Percentiles rank a stretch among this genome's conserved stretches.
Evolutionary conservation across 2,797 vertebrate genomes (phyloP).

Genomic region (Pteronotus mesoamericanus): DNA sequence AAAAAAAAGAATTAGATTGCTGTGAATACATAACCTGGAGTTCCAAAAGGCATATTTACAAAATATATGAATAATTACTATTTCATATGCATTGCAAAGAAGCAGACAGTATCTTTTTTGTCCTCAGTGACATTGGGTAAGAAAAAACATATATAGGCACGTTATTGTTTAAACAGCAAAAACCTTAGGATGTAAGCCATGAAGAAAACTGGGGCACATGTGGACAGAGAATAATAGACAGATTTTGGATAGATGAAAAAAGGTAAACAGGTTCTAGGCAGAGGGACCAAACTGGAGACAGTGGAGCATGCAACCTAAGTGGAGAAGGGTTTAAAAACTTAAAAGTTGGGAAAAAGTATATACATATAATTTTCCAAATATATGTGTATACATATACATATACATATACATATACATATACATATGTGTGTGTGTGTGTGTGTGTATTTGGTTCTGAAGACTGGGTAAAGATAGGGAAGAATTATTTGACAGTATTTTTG

Average conservation of each 20-base stretch:
- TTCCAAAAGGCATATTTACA: not conserved
- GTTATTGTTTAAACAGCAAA: not conserved
- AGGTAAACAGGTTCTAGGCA: not conserved
- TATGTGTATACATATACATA: too few relatives aligned
- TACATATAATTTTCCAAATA: too few relatives aligned
- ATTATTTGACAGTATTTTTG: not conserved
- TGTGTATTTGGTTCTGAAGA: not conserved
- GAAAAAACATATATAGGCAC: not conserved
- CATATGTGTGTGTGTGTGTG: too few relatives aligned
- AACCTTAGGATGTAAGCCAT: not conserved
- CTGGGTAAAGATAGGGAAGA: not conserved
- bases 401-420: too few relatives aligned
- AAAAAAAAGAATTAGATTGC: not conserved
- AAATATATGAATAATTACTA: not conserved
- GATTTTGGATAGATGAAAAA: not conserved
- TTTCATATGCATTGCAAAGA: not conserved
- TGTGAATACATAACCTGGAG: not conserved
- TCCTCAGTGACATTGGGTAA: not conserved
- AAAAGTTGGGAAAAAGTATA: not conserved
- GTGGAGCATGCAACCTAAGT: too few relatives aligned
- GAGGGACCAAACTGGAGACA: not conserved
- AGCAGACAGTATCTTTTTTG: not conserved
- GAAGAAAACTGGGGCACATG: not conserved
- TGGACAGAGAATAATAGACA: not conserved
- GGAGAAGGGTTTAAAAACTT: not conserved